Conservation (phyloP, 1,140 invertebrate species). For the Danaus melanippus region DNA sequence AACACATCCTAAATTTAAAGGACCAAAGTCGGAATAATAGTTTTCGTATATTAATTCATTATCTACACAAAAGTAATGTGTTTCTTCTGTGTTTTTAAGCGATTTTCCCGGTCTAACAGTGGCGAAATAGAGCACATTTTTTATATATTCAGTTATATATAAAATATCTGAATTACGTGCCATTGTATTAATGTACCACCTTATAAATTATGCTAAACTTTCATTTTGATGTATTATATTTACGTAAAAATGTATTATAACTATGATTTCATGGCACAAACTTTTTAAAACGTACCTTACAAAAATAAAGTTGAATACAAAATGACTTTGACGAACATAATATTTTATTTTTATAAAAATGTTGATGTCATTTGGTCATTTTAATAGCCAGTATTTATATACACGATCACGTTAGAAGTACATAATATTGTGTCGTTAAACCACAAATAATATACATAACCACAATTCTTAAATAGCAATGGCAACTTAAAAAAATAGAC, state of each 20-base stretch:
- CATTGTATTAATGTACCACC: conserved; percentile 27
- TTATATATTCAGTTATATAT: conserved; percentile 61
- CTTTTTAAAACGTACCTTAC: conserved; percentile 1
- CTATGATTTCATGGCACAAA: conserved; percentile 5
- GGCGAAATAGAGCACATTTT: conserved; percentile 63
- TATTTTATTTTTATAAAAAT: too few species aligned
- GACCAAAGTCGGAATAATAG: conserved; percentile 98
- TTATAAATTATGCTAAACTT: background rate
- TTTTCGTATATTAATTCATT: conserved; percentile 94
- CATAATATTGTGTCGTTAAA: too few species aligned
- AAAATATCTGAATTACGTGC: conserved; percentile 48
- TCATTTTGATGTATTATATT: conserved; percentile 1
- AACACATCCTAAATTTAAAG: conserved; percentile 94
- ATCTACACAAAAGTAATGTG: conserved; percentile 93
- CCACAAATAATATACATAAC: too few species aligned
- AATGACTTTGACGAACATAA: conserved; percentile 6
- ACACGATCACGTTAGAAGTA: too few species aligned
- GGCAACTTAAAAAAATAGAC: too few species aligned
- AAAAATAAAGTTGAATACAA: conserved; percentile 5
- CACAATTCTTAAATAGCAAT: too few species aligned
- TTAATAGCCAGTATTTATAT: too few species aligned
- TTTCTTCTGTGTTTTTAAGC: conserved; percentile 83
- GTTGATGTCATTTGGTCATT: too few species aligned
- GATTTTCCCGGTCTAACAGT: conserved; percentile 49
- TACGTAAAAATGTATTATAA: conserved; percentile 1